Evolutionary conservation across 2,797 vertebrate genomes (phyloP).

Genomic region (Eulemur rubriventer): DNA sequence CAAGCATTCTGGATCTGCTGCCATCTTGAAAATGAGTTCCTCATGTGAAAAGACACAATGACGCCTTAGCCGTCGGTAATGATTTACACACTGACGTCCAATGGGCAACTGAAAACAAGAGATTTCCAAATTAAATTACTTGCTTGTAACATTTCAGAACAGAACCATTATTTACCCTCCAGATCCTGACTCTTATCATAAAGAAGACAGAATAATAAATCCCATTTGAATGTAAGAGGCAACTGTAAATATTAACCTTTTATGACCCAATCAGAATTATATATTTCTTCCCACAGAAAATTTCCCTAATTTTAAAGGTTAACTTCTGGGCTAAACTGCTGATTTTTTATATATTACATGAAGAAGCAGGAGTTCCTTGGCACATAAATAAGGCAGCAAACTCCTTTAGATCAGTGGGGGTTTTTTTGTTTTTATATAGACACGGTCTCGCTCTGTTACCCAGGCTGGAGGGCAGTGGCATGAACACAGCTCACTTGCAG

Average conservation of each 20-base stretch:
- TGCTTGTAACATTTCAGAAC: slow-evolving; percentile 5
- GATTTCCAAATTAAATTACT: slow-evolving; percentile 59
- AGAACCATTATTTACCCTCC: neutral
- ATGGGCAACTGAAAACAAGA: slow-evolving; percentile 91
- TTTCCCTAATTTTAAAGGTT: neutral
- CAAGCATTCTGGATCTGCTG: slow-evolving; percentile 95
- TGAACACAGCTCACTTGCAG: neutral
- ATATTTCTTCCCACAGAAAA: neutral
- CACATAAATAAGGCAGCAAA: slow-evolving; percentile 12
- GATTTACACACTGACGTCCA: slow-evolving; percentile 96
- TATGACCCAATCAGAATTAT: neutral
- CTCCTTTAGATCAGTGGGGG: neutral
- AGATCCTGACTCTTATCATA: slow-evolving; percentile 37
- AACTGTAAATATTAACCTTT: slow-evolving; percentile 20
- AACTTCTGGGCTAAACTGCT: neutral
- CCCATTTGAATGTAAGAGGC: neutral
- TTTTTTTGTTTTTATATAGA: neutral
- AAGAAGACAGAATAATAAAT: slow-evolving; percentile 44
- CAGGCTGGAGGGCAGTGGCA: neutral
- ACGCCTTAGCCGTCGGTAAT: slow-evolving; percentile 95
- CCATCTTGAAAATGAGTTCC: slow-evolving; percentile 99
- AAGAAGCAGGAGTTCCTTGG: neutral
- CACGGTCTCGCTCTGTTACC: neutral
- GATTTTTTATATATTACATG: neutral
- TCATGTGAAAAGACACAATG: slow-evolving; percentile 99